Percentiles rank a stretch among this genome's conserved stretches.
Evolutionary conservation across 1,140 invertebrate species (phyloP).

Genomic region (Drosophila erecta): DNA sequence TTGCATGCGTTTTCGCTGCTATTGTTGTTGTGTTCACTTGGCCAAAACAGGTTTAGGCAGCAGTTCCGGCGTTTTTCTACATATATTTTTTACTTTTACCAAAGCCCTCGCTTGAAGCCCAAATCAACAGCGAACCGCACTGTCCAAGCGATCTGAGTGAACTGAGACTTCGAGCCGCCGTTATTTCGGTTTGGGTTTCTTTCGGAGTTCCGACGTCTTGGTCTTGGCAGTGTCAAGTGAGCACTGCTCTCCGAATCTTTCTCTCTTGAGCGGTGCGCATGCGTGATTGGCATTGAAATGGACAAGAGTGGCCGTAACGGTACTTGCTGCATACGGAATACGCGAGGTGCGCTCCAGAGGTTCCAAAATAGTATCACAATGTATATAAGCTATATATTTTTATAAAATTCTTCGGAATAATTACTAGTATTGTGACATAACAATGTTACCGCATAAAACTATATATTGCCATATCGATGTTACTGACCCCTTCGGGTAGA

Average conservation of each 20-base stretch:
- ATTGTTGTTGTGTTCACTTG: slow-evolving; percentile 45
- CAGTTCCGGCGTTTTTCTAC: slow-evolving; percentile 55
- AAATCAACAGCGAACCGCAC: slow-evolving; percentile 42
- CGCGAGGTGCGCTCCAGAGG: slow-evolving; percentile 9
- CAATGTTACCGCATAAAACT: too few species aligned
- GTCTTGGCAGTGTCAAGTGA: neutral
- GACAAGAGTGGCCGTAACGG: slow-evolving; percentile 32
- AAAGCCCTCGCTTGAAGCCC: slow-evolving; percentile 3
- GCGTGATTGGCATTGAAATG: slow-evolving; percentile 55
- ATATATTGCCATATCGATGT: too few species aligned
- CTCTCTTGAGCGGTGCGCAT: slow-evolving; percentile 24
- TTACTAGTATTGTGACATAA: too few species aligned
- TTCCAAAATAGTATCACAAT: neutral
- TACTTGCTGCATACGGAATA: slow-evolving; percentile 17
- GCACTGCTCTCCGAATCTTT: slow-evolving; percentile 16
- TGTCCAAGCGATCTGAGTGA: slow-evolving; percentile 33
- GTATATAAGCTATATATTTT: too few species aligned
- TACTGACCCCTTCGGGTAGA: too few species aligned
- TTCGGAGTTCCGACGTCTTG: neutral
- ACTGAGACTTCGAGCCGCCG: slow-evolving; percentile 50
- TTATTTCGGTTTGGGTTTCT: slow-evolving; percentile 30
- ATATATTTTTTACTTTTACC: slow-evolving; percentile 19
- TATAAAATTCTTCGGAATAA: too few species aligned
- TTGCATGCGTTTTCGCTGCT: slow-evolving; percentile 58
- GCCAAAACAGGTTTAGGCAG: slow-evolving; percentile 65